phyloP scores from a whole-genome alignment of 2,113 vertebrate species.

The Monopterus albus region DNA sequence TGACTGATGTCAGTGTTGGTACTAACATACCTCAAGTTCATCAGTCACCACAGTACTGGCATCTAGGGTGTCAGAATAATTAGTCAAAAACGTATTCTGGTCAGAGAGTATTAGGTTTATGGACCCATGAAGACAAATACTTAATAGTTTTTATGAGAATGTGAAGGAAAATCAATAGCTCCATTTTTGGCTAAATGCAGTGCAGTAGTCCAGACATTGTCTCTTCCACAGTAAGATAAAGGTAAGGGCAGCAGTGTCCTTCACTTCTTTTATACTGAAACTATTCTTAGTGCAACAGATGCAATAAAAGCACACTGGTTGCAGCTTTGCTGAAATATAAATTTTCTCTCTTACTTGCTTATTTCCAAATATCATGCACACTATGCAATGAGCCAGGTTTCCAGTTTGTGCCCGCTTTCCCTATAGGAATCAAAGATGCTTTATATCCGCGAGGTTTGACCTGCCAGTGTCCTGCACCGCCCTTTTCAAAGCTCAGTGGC shows the following conservation, averaged over 20 bases:
- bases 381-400: not conserved
- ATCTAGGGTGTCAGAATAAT: slow-evolving; percentile 19
- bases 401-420: not conserved
- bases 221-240: slow-evolving; percentile 1
- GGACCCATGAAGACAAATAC: slow-evolving; percentile 42
- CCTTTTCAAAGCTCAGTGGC: slow-evolving; percentile 51
- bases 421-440: slow-evolving; percentile 11
- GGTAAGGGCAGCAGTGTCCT: not conserved
- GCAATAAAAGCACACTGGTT: not conserved
- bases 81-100: slow-evolving; percentile 23
- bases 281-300: not conserved
- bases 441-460: slow-evolving; percentile 47
- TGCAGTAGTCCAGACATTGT: slow-evolving; percentile 2
- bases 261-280: not conserved
- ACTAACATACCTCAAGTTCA: slow-evolving; percentile 1
- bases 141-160: slow-evolving; percentile 37
- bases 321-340: not conserved
- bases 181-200: slow-evolving; percentile 32
- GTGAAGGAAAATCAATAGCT: slow-evolving; percentile 57
- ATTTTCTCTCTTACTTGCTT: not conserved
- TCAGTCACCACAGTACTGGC: not conserved
- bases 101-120: slow-evolving; percentile 20
- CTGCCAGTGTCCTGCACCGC: slow-evolving; percentile 43
- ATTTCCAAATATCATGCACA: not conserved
- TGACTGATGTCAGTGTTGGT: slow-evolving; percentile 6